A percentile compares a stretch with the other conserved stretches of the same genome.
Conservation (phyloP, 2,888 invertebrate genomes). For the Strigamia crassipes region DNA sequence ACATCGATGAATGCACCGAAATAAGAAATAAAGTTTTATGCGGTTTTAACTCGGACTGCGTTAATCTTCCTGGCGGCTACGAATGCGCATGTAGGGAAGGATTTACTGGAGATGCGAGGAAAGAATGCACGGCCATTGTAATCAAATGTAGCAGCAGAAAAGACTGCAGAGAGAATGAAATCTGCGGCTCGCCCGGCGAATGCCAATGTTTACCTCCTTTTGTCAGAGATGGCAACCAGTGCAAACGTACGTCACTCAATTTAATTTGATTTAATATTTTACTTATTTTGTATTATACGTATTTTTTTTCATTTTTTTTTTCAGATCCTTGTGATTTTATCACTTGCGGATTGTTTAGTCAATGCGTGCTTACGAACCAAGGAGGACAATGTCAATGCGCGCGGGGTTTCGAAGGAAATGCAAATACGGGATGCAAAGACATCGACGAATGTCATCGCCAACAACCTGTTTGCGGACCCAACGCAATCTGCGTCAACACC, state of each 20-base stretch:
- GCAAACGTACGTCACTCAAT: conserved; percentile 69
- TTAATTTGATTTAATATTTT: background rate
- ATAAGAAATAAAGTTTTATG: conserved; percentile 70
- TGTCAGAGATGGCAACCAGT: conserved; percentile 78
- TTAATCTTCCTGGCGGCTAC: conserved; percentile 73
- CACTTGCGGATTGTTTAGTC: conserved; percentile 86
- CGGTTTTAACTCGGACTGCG: conserved; percentile 84
- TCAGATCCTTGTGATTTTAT: conserved; percentile 81
- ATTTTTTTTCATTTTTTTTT: too few relatives aligned
- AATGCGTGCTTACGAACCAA: conserved; percentile 80
- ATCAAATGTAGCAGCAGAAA: conserved; percentile 47
- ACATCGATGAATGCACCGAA: conserved; percentile 81
- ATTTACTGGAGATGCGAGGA: conserved; percentile 50
- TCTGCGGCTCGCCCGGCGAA: conserved; percentile 88
- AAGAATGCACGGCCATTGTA: conserved; percentile 50
- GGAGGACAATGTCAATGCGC: conserved; percentile 56
- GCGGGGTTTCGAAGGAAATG: conserved; percentile 80
- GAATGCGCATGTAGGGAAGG: conserved; percentile 50
- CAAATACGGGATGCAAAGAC: conserved; percentile 77
- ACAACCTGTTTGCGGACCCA: conserved; percentile 77
- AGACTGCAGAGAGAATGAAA: conserved; percentile 84
- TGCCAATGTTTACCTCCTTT: conserved; percentile 90
- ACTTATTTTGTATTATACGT: background rate
- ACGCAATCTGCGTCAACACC: conserved; percentile 85
- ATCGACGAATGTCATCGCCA: conserved; percentile 76